Evolutionary conservation across 2,797 vertebrate species (phyloP).

Genomic region (Aeoliscus strigatus): DNA sequence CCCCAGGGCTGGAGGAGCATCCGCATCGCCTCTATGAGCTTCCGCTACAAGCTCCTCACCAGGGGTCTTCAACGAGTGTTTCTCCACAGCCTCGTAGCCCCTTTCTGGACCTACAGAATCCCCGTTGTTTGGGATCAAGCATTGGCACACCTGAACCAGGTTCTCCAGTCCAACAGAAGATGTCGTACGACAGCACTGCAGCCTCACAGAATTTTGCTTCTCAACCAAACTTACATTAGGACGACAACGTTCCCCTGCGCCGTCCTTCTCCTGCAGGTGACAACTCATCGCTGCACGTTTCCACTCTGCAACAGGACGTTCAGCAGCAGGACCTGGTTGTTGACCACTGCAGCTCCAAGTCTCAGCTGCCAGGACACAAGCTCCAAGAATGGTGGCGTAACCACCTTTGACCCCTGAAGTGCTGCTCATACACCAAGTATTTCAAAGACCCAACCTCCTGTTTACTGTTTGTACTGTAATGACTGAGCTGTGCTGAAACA

Average conservation of each 20-base stretch:
- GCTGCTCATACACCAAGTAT: too few species aligned
- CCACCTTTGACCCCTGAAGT: too few species aligned
- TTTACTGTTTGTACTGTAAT: too few species aligned
- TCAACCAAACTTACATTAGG: slow-evolving; percentile 71
- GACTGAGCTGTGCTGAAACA: too few species aligned
- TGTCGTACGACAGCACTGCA: slow-evolving; percentile 79
- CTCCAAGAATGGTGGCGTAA: slow-evolving; percentile 18
- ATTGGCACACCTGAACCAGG: slow-evolving; percentile 53
- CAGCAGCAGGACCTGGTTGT: slow-evolving; percentile 76
- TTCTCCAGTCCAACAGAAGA: slow-evolving; percentile 74
- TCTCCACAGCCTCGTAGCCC: slow-evolving; percentile 55
- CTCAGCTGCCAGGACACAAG: slow-evolving; percentile 72
- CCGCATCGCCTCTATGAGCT: slow-evolving; percentile 66
- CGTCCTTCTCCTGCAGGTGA: slow-evolving; percentile 53
- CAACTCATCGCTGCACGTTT: slow-evolving; percentile 71
- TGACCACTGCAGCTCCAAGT: slow-evolving; percentile 85
- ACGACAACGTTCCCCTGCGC: slow-evolving; percentile 31
- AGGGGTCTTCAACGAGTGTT: slow-evolving; percentile 39
- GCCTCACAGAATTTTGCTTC: slow-evolving; percentile 66
- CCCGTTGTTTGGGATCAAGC: slow-evolving; percentile 28
- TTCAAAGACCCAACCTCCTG: too few species aligned
- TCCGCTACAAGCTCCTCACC: slow-evolving; percentile 65
- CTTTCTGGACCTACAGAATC: slow-evolving; percentile 66
- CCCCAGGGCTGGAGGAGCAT: slow-evolving; percentile 71
- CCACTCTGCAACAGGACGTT: slow-evolving; percentile 79